Conservation (phyloP, 2,888 invertebrate species). For the Gisinianus flammeolus region DNA sequence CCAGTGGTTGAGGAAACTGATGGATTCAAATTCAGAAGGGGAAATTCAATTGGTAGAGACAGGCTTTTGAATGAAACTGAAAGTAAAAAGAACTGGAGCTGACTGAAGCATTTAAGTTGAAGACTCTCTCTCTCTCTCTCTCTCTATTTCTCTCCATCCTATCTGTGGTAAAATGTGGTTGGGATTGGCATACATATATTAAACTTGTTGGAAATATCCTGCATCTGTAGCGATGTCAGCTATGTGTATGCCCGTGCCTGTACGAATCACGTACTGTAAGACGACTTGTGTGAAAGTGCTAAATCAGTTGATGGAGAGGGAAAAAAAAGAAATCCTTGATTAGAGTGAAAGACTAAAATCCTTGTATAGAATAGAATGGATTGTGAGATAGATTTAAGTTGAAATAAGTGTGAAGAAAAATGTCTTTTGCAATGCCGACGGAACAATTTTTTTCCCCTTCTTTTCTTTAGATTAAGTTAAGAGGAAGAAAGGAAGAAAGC, state of each 20-base stretch:
- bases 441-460: conserved; percentile 11
- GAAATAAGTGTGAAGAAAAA: conserved; percentile 14
- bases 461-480: conserved; percentile 26
- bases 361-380: neutral
- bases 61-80: neutral
- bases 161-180: no score
- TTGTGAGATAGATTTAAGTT: neutral
- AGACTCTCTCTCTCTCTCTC: no score
- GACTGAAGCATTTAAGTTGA: neutral
- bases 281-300: conserved; percentile 20
- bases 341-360: conserved; percentile 31
- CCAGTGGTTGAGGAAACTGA: conserved; percentile 5
- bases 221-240: no score
- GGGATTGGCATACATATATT: no score
- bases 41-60: conserved; percentile 6
- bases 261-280: no score
- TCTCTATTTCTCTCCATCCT: no score
- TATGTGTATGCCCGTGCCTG: no score
- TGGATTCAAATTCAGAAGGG: conserved; percentile 13
- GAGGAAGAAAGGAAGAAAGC: neutral
- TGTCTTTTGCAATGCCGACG: neutral
- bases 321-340: conserved; percentile 30
- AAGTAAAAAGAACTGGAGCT: neutral
- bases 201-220: no score
- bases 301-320: no score